A percentile compares a stretch with the other conserved stretches of the same genome.
These are phyloP conservation scores for Lucifuga dentata DNA, from an alignment of 2,113 vertebrate genomes.

Conservation along the genomic window DNA sequence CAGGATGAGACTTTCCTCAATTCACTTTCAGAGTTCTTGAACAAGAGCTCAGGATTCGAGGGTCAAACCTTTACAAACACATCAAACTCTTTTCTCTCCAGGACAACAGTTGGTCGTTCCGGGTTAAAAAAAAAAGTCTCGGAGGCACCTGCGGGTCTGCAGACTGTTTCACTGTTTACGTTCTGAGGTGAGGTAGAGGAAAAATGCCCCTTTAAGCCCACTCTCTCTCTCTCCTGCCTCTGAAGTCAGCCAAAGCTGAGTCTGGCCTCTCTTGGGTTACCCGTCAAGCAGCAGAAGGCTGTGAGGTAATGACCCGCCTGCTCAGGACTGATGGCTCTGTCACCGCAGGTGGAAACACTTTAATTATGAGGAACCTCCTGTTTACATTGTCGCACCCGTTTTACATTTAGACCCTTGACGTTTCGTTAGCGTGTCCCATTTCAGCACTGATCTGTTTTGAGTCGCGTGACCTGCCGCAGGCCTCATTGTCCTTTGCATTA, in stretches of 20 bases:
- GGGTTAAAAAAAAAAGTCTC: background rate
- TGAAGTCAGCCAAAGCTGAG: slow-evolving; percentile 25
- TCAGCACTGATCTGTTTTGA: slow-evolving; percentile 64
- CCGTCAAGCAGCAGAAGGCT: slow-evolving; percentile 54
- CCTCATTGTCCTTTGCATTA: slow-evolving; percentile 15
- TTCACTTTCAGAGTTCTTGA: slow-evolving; percentile 23
- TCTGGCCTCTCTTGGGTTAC: slow-evolving; percentile 67
- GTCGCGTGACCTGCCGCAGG: slow-evolving; percentile 39
- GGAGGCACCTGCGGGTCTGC: slow-evolving; percentile 47
- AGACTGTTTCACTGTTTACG: slow-evolving; percentile 57
- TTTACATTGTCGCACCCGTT: slow-evolving; percentile 65
- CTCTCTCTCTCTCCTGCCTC: slow-evolving; percentile 32
- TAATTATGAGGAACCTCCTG: slow-evolving; percentile 69
- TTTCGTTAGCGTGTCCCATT: slow-evolving; percentile 68
- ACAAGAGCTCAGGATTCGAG: background rate
- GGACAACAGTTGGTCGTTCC: slow-evolving; percentile 1
- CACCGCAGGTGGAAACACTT: slow-evolving; percentile 78
- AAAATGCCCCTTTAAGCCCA: slow-evolving; percentile 54
- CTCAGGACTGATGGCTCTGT: slow-evolving; percentile 74
- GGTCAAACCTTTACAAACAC: slow-evolving; percentile 10
- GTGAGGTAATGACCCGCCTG: slow-evolving; percentile 65
- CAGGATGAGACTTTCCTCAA: background rate
- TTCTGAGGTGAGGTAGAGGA: slow-evolving; percentile 61
- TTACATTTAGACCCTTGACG: slow-evolving; percentile 65
- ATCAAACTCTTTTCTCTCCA: background rate